These are phyloP conservation scores for Pangasius mekongensis DNA, from an alignment of 2,797 vertebrate species.

Conservation along the genomic window DNA sequence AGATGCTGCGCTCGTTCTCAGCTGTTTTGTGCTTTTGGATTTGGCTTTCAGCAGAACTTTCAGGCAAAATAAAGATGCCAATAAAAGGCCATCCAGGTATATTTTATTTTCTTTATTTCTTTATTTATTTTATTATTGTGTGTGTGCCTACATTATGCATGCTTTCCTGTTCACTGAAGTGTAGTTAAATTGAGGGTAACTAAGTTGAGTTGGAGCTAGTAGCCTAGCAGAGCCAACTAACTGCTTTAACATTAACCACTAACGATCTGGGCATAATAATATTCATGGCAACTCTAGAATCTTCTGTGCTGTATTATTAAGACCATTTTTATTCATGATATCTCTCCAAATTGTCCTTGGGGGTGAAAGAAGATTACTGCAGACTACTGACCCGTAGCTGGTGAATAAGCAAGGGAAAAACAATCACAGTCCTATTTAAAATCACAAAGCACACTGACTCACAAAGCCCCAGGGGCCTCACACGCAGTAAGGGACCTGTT, in stretches of 20 bases:
- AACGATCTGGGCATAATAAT: conserved; percentile 75
- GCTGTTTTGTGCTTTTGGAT: conserved; percentile 25
- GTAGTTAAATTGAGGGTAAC: conserved; percentile 43
- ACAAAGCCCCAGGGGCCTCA: conserved; percentile 55
- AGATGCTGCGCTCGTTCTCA: conserved; percentile 38
- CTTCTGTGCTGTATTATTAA: conserved; percentile 73
- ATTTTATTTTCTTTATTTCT: neutral
- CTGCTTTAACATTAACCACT: conserved; percentile 70
- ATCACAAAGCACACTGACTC: conserved; percentile 63
- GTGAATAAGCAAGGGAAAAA: conserved; percentile 82
- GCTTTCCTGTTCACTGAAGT: conserved; percentile 30
- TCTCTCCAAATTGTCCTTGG: conserved; percentile 81
- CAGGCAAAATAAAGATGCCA: conserved; percentile 36
- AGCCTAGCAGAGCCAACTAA: conserved; percentile 51
- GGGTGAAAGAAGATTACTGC: conserved; percentile 74
- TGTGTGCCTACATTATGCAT: conserved; percentile 22
- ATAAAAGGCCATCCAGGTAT: conserved; percentile 34
- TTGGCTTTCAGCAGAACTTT: conserved; percentile 11
- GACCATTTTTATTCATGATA: conserved; percentile 84
- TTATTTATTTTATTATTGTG: neutral
- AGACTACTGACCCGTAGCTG: conserved; percentile 74
- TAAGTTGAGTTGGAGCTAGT: conserved; percentile 38
- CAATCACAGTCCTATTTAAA: conserved; percentile 76
- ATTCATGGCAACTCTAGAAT: conserved; percentile 78
- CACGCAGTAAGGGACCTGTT: conserved; percentile 63